phyloP scores from a whole-genome alignment of 2,113 vertebrate genomes.

The Hoplias malabaricus region DNA sequence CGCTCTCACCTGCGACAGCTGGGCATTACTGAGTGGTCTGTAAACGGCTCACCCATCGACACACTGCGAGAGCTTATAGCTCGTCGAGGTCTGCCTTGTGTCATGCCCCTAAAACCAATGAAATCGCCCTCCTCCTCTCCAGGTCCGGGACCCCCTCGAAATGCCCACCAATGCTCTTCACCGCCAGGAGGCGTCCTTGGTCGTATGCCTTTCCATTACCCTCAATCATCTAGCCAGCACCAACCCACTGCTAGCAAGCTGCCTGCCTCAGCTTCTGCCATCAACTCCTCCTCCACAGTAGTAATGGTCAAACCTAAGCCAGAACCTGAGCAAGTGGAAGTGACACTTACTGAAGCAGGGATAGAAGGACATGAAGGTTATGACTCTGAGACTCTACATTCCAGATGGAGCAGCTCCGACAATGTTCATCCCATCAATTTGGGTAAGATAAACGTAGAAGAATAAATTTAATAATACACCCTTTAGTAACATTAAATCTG shows the following conservation, averaged over 20 bases:
- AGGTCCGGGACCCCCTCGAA: constrained; percentile 37
- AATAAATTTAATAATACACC: neutral
- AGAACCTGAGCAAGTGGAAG: constrained; percentile 74
- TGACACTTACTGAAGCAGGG: constrained; percentile 59
- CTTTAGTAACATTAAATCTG: too few relatives aligned
- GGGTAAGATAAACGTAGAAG: constrained; percentile 55
- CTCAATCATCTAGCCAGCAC: constrained; percentile 63
- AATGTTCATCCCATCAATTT: constrained; percentile 69
- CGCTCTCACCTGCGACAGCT: constrained; percentile 93
- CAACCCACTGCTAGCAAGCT: constrained; percentile 60
- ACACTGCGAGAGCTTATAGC: constrained; percentile 79
- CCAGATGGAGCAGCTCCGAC: constrained; percentile 65
- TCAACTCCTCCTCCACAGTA: constrained; percentile 28
- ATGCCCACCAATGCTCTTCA: constrained; percentile 63
- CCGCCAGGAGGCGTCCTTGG: constrained; percentile 51
- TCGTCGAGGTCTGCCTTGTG: constrained; percentile 71
- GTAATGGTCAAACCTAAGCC: constrained; percentile 70
- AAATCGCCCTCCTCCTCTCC: constrained; percentile 71
- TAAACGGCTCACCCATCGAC: constrained; percentile 94
- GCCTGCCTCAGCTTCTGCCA: constrained; percentile 39
- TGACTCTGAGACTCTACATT: constrained; percentile 54
- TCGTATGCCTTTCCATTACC: constrained; percentile 68
- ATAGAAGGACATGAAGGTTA: constrained; percentile 45
- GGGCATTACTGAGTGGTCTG: constrained; percentile 94
- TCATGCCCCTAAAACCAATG: constrained; percentile 65